A percentile compares a stretch with the other conserved stretches of the same genome.
Conservation (phyloP, 2,797 vertebrate species). For the Myiotriccus ornatus region DNA sequence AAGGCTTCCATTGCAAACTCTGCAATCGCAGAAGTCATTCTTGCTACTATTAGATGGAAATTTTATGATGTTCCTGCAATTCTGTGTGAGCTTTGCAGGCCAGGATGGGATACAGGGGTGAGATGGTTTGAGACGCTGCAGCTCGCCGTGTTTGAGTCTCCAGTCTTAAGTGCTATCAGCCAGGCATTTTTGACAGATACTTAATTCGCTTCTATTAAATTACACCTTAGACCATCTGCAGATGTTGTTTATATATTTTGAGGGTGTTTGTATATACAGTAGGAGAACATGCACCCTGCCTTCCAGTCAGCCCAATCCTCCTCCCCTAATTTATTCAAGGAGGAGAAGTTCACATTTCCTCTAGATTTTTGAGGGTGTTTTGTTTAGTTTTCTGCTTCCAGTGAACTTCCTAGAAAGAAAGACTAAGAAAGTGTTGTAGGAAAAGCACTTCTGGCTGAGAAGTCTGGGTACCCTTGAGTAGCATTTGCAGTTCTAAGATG, state of each 20-base stretch:
- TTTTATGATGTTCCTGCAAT: neutral
- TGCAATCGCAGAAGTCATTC: neutral
- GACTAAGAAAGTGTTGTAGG: neutral
- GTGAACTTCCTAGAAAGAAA: neutral
- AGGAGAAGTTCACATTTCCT: neutral
- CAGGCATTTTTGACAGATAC: neutral
- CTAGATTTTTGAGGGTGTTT: neutral
- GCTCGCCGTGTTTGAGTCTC: neutral
- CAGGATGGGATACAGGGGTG: neutral
- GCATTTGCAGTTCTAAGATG: neutral
- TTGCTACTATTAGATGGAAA: neutral
- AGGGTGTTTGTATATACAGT: neutral
- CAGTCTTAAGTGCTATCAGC: neutral
- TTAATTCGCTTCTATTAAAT: neutral
- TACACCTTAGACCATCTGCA: neutral
- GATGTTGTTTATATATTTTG: neutral
- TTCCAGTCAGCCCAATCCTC: neutral
- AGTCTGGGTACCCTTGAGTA: neutral
- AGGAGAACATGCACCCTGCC: neutral
- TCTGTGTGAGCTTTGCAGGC: neutral
- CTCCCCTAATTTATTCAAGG: neutral
- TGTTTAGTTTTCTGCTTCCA: neutral
- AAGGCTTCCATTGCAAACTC: neutral
- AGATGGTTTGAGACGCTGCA: neutral
- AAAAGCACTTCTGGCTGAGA: neutral